Conservation (phyloP, 2,888 invertebrate genomes). For the Caenorhabditis sp. region DNA sequence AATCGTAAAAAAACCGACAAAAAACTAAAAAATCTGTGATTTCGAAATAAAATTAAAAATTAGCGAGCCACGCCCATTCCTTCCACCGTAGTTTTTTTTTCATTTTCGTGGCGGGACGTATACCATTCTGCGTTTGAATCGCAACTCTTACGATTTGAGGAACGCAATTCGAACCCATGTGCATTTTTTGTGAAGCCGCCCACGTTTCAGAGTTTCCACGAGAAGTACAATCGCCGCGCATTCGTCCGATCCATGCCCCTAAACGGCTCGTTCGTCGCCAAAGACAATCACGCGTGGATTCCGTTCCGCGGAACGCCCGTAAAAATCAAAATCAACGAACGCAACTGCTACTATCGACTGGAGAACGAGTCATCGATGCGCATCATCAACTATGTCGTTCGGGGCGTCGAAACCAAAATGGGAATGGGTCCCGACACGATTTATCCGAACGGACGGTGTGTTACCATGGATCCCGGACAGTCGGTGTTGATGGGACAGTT, state of each 20-base stretch:
- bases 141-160: too few relatives aligned
- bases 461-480: slow-evolving; percentile 3
- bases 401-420: slow-evolving; percentile 10
- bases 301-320: slow-evolving; percentile 13
- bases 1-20: too few relatives aligned
- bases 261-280: slow-evolving; percentile 18
- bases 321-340: slow-evolving; percentile 7
- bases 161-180: neutral
- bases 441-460: slow-evolving; percentile 6
- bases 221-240: neutral
- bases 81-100: too few relatives aligned
- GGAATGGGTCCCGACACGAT: slow-evolving; percentile 9
- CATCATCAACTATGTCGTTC: slow-evolving; percentile 8
- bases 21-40: too few relatives aligned
- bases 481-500: neutral
- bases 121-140: too few relatives aligned
- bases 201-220: neutral
- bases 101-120: too few relatives aligned
- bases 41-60: too few relatives aligned
- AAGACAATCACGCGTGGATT: slow-evolving; percentile 9
- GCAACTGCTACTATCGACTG: neutral
- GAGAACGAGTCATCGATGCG: neutral
- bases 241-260: neutral
- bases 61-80: too few relatives aligned
- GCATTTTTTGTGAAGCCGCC: neutral